phyloP scores from a whole-genome alignment of 1,140 invertebrate species.

The Laupala kohalensis region DNA sequence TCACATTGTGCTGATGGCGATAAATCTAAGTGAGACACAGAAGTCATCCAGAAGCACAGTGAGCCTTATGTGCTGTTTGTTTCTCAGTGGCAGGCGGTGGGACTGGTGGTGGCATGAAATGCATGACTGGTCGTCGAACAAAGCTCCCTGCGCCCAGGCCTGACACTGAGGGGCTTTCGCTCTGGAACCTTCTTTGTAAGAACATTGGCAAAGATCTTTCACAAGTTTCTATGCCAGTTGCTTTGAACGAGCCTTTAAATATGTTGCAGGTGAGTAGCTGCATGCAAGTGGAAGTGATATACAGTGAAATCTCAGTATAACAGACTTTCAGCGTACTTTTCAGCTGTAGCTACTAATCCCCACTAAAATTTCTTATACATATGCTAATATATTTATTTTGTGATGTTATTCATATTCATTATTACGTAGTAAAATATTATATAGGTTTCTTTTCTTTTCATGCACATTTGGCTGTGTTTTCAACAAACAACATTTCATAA shows the following conservation, averaged over 20 bases:
- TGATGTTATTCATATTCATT: too few relatives aligned
- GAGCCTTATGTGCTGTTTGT: not conserved
- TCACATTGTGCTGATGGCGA: not conserved
- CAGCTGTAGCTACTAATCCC: too few relatives aligned
- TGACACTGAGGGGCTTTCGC: slow-evolving; percentile 54
- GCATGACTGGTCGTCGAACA: slow-evolving; percentile 50
- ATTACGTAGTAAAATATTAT: too few relatives aligned
- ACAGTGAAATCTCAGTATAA: too few relatives aligned
- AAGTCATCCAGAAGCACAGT: not conserved
- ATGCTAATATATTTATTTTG: too few relatives aligned
- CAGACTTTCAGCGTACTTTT: not conserved
- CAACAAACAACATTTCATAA: too few relatives aligned
- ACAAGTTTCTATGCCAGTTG: slow-evolving; percentile 51
- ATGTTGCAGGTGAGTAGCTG: slow-evolving; percentile 49
- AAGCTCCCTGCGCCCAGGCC: slow-evolving; percentile 56
- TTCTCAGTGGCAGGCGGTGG: not conserved
- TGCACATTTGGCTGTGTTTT: too few relatives aligned
- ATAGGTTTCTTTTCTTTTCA: too few relatives aligned
- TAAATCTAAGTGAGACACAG: not conserved
- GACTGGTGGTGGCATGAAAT: slow-evolving; percentile 19
- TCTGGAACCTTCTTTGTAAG: slow-evolving; percentile 70
- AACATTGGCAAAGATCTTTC: slow-evolving; percentile 81
- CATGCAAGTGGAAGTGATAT: too few relatives aligned
- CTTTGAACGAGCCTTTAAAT: slow-evolving; percentile 75
- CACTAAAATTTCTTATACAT: too few relatives aligned